These are phyloP conservation scores for Cyanoliseus patagonus DNA, from an alignment of 2,113 vertebrate species.

Conservation along the genomic window DNA sequence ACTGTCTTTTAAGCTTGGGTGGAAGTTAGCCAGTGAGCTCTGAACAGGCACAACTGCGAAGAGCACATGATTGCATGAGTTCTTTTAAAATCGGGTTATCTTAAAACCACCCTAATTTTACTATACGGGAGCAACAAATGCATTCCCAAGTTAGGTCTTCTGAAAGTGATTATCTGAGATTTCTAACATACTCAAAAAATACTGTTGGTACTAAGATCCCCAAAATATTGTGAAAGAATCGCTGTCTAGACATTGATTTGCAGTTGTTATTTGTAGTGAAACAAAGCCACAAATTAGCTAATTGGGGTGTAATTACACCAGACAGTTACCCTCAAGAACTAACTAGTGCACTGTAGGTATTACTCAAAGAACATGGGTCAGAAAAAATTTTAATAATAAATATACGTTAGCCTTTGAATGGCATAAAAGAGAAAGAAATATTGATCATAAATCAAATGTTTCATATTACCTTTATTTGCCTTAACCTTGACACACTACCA, in stretches of 20 bases:
- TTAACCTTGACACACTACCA: not conserved
- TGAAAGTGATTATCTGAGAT: not conserved
- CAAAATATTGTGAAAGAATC: not conserved
- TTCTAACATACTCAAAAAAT: not conserved
- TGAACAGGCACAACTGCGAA: not conserved
- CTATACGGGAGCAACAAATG: not conserved
- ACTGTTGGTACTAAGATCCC: not conserved
- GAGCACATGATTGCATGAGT: not conserved
- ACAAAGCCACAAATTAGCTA: not conserved
- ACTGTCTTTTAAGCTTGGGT: not conserved
- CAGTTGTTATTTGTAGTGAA: not conserved
- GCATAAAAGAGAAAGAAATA: not conserved
- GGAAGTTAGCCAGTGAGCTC: not conserved
- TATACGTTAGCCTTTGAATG: not conserved
- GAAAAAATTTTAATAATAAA: not conserved
- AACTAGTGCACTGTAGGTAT: not conserved
- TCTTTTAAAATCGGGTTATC: not conserved
- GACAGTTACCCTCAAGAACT: not conserved
- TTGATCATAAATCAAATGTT: not conserved
- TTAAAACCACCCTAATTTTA: not conserved
- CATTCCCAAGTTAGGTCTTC: not conserved
- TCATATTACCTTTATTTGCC: not conserved
- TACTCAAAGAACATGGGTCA: not conserved
- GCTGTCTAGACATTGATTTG: not conserved
- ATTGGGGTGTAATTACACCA: not conserved